Conservation (phyloP, 1,140 invertebrate species). For the Conus ventricosus region DNA sequence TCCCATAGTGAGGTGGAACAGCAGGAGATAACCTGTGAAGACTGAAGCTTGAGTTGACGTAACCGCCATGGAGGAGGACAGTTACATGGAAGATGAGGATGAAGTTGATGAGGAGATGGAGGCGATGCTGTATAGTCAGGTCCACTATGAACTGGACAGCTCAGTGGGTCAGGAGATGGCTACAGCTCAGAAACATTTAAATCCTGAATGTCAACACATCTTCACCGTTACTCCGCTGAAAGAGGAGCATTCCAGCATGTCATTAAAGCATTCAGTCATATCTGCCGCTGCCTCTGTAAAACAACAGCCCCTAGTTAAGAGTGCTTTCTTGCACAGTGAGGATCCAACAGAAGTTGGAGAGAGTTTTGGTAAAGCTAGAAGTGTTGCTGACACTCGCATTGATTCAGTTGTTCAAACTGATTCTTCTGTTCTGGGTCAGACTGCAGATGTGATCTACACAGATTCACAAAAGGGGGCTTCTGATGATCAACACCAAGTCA, state of each 20-base stretch:
- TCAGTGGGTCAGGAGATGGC: neutral
- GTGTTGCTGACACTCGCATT: neutral
- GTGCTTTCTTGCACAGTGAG: neutral
- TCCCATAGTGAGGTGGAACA: neutral
- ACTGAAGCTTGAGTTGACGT: neutral
- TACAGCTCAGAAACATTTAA: neutral
- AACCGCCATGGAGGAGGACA: neutral
- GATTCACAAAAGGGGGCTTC: neutral
- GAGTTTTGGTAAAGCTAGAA: neutral
- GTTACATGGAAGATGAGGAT: neutral
- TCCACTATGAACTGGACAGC: neutral
- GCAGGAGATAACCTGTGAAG: neutral
- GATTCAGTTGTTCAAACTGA: neutral
- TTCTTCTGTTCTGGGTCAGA: neutral
- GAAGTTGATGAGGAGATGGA: conserved; percentile 30
- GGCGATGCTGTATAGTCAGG: conserved; percentile 29
- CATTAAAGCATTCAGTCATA: neutral
- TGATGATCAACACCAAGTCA: neutral
- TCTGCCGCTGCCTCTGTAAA: neutral
- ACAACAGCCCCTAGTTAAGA: neutral
- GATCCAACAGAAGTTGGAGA: neutral
- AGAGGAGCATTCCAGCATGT: neutral
- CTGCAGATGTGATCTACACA: neutral
- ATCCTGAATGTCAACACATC: neutral
- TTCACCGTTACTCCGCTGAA: neutral